These are phyloP conservation scores for Arizona elegans DNA, from an alignment of 2,113 vertebrate species.

Conservation along the genomic window DNA sequence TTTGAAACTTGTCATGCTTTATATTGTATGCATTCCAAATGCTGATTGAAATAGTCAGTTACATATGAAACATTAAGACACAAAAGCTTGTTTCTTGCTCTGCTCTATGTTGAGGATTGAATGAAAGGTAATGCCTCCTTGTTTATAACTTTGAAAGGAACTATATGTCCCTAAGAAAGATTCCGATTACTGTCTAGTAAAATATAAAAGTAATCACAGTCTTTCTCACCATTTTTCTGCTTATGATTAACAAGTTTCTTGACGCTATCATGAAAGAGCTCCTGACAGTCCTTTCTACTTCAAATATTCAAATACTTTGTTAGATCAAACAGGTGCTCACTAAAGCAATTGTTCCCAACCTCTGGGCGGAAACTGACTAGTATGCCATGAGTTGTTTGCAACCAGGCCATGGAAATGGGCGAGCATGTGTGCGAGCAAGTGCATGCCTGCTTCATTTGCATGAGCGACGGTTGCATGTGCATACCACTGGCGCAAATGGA, in stretches of 20 bases:
- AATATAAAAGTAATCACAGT: neutral
- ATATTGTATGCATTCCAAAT: neutral
- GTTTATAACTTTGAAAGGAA: neutral
- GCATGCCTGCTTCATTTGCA: no score
- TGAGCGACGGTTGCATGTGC: no score
- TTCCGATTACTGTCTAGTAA: no score
- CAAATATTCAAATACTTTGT: neutral
- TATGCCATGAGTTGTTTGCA: no score
- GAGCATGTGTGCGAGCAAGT: neutral
- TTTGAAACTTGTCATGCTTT: conserved; percentile 2
- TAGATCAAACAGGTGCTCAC: neutral
- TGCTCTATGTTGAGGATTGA: neutral
- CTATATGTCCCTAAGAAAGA: neutral
- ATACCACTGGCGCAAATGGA: no score
- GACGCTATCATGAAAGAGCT: neutral
- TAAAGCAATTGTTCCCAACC: neutral
- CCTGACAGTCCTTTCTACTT: neutral
- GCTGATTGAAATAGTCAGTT: neutral
- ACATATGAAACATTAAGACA: conserved; percentile 3
- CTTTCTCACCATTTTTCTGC: neutral
- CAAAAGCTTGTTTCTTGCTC: neutral
- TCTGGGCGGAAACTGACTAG: no score
- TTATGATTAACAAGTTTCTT: neutral
- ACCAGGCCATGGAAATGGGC: neutral
- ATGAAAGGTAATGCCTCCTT: neutral